Conservation (phyloP, 2,888 invertebrate species). For the Malthinus seriepunctatus region DNA sequence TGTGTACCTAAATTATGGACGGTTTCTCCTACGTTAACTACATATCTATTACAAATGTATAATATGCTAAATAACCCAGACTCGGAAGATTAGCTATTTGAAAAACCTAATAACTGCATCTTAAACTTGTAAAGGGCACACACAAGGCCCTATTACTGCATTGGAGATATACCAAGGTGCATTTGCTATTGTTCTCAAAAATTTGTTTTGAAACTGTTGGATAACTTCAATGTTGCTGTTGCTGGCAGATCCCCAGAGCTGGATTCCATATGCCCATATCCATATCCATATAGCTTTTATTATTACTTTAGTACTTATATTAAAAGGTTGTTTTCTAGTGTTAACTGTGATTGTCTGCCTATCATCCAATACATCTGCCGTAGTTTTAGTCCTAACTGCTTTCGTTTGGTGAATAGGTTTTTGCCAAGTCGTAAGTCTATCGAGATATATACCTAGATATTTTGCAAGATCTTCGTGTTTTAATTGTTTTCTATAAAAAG, state of each 20-base stretch:
- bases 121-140: too few species aligned
- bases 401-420: background rate
- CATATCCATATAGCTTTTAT: background rate
- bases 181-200: background rate
- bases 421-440: background rate
- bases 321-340: background rate
- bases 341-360: background rate
- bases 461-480: background rate
- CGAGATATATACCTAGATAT: background rate
- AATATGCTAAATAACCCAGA: too few species aligned
- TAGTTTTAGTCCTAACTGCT: too few species aligned
- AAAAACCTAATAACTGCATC: too few species aligned
- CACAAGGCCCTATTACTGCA: background rate
- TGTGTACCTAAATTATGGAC: too few species aligned
- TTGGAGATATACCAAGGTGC: background rate
- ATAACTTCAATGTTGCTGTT: background rate
- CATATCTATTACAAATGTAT: too few species aligned
- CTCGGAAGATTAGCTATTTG: too few species aligned
- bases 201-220: background rate
- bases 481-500: background rate
- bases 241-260: background rate
- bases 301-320: background rate
- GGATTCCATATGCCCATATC: background rate
- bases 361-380: too few species aligned
- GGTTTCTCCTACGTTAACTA: too few species aligned